These are phyloP conservation scores for Nebria brevicollis DNA, from an alignment of 2,888 invertebrate genomes.

Conservation along the genomic window DNA sequence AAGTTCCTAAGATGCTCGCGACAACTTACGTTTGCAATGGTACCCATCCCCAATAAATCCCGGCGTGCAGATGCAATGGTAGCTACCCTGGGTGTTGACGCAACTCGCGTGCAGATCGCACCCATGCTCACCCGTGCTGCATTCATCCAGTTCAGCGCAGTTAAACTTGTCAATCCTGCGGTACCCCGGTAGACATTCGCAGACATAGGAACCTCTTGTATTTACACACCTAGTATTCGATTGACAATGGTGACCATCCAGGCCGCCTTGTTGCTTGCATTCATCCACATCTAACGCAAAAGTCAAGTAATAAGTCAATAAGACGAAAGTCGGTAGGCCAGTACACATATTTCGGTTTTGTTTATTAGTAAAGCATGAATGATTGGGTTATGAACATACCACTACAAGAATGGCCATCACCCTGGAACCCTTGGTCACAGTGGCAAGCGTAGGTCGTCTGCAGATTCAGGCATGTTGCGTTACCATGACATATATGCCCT, in stretches of 20 bases:
- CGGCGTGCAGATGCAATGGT: conserved; percentile 76
- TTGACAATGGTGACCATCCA: conserved; percentile 86
- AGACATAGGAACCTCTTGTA: conserved; percentile 82
- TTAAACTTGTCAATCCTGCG: conserved; percentile 80
- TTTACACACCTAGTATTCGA: conserved; percentile 86
- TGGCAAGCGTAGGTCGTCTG: conserved; percentile 91
- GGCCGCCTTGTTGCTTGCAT: conserved; percentile 80
- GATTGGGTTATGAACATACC: conserved; percentile 64
- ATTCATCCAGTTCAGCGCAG: conserved; percentile 85
- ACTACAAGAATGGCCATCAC: conserved; percentile 82
- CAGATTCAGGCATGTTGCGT: conserved; percentile 91
- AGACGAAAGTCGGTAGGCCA: not conserved
- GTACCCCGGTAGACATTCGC: conserved; percentile 85
- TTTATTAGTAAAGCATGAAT: conserved; percentile 5
- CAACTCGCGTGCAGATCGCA: conserved; percentile 83
- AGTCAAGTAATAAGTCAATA: not conserved
- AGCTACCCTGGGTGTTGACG: conserved; percentile 84
- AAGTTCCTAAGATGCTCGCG: not conserved
- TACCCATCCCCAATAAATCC: conserved; percentile 85
- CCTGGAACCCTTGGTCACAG: conserved; percentile 90
- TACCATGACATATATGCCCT: conserved; percentile 89
- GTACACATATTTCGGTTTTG: not conserved
- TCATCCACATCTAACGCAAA: conserved; percentile 81
- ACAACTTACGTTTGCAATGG: conserved; percentile 78
- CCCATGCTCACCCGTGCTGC: conserved; percentile 74